phyloP scores from a whole-genome alignment of 2,797 vertebrate genomes.

The Pangasius macronema region DNA sequence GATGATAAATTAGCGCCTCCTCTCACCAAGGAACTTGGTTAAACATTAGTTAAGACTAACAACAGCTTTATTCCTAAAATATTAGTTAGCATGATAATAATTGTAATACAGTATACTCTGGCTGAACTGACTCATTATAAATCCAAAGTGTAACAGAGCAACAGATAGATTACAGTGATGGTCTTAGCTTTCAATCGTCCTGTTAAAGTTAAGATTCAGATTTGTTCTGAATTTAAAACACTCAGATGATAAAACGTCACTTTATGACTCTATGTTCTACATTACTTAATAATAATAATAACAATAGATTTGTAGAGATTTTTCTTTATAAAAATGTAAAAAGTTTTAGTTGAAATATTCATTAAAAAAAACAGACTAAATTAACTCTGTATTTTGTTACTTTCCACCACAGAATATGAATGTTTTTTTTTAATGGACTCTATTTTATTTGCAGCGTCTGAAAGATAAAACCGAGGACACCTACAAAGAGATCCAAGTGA shows the following conservation, averaged over 20 bases:
- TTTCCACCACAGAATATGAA: background rate
- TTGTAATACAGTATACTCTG: background rate
- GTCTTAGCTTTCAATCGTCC: background rate
- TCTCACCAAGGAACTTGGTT: background rate
- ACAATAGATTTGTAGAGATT: no score
- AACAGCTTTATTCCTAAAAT: background rate
- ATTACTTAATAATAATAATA: background rate
- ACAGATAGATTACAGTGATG: background rate
- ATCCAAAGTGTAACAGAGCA: background rate
- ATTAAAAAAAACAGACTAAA: background rate
- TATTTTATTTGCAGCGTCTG: constrained; percentile 43
- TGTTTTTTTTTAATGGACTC: background rate
- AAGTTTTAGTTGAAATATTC: background rate
- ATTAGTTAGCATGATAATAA: background rate
- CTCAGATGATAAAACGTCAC: background rate
- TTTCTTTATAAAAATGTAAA: background rate
- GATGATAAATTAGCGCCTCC: background rate
- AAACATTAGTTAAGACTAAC: background rate
- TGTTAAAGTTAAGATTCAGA: background rate
- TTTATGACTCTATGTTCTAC: background rate
- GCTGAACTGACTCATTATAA: background rate
- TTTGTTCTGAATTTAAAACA: background rate
- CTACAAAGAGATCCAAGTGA: constrained; percentile 47
- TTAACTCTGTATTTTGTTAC: background rate
- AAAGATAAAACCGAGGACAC: constrained; percentile 48